phyloP scores from a whole-genome alignment of 2,113 vertebrate genomes.

The Irena cyanogastra region DNA sequence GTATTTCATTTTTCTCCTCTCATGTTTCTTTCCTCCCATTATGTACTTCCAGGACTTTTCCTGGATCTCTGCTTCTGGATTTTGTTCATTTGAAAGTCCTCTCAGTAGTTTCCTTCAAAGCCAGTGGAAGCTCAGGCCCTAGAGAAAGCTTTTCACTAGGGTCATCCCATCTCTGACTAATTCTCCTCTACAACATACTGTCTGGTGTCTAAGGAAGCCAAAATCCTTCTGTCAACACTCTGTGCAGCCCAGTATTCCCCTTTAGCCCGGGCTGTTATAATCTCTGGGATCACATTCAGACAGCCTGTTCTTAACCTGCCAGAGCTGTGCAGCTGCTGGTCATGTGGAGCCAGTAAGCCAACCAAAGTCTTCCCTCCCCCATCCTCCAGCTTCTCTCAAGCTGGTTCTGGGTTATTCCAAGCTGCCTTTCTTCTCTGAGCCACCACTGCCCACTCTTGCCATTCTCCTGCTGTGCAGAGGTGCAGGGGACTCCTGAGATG shows the following conservation, averaged over 20 bases:
- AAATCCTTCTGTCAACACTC: not conserved
- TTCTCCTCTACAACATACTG: not conserved
- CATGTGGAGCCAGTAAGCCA: not conserved
- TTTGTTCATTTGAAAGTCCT: not conserved
- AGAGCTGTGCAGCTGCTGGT: not conserved
- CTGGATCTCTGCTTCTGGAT: not conserved
- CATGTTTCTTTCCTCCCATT: not conserved
- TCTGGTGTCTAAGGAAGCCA: not conserved
- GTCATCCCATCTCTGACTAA: not conserved
- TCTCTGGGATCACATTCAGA: not conserved
- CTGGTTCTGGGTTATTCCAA: not conserved
- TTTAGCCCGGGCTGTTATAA: not conserved
- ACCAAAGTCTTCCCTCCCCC: not conserved
- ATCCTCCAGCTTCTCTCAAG: not conserved
- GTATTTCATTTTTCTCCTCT: not conserved
- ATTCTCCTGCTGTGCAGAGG: rapidly evolving
- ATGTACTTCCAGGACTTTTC: not conserved
- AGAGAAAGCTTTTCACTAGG: not conserved
- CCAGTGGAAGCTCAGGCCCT: not conserved
- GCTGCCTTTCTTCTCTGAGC: not conserved
- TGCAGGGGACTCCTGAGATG: not conserved
- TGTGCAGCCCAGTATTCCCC: not conserved
- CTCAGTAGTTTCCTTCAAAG: not conserved
- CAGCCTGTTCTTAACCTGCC: not conserved
- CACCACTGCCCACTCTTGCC: not conserved